Evolutionary conservation across 2,888 invertebrate species (phyloP).

Genomic region (Limenitis arthemis): DNA sequence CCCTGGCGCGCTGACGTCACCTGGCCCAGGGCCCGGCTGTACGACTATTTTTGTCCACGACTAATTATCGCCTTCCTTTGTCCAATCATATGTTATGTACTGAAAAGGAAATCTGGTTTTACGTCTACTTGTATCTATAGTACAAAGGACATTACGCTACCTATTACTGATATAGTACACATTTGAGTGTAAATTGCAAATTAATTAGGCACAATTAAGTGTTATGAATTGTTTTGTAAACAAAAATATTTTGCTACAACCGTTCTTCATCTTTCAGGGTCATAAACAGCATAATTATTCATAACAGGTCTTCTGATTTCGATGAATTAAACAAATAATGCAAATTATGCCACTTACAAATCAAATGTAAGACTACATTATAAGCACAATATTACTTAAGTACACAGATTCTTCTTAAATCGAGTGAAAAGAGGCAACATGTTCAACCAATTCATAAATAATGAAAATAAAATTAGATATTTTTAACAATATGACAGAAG

Average conservation of each 20-base stretch:
- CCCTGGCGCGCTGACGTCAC: constrained; percentile 68
- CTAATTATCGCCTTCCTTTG: constrained; percentile 69
- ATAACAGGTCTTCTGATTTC: background rate
- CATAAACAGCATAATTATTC: background rate
- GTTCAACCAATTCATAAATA: too few species aligned
- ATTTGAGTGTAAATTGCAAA: constrained; percentile 5
- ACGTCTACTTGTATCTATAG: constrained; percentile 24
- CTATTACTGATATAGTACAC: background rate
- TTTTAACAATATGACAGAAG: too few species aligned
- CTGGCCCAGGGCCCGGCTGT: constrained; percentile 69
- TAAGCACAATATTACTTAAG: too few species aligned
- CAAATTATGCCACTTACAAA: too few species aligned
- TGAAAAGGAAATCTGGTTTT: constrained; percentile 54
- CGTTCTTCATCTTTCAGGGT: background rate
- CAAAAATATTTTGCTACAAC: background rate
- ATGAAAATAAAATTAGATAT: too few species aligned
- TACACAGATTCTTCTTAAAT: too few species aligned
- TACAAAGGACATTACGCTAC: constrained; percentile 3
- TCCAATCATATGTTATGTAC: constrained; percentile 45
- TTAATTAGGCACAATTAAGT: constrained; percentile 9
- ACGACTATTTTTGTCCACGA: constrained; percentile 67
- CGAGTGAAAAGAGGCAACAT: too few species aligned
- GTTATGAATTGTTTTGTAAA: constrained; percentile 5
- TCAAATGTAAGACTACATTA: too few species aligned
- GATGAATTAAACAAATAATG: too few species aligned